Percentiles rank a stretch among this genome's conserved stretches.
Evolutionary conservation across 1,140 invertebrate genomes (phyloP).

Genomic region (Archivesica marissinica): DNA sequence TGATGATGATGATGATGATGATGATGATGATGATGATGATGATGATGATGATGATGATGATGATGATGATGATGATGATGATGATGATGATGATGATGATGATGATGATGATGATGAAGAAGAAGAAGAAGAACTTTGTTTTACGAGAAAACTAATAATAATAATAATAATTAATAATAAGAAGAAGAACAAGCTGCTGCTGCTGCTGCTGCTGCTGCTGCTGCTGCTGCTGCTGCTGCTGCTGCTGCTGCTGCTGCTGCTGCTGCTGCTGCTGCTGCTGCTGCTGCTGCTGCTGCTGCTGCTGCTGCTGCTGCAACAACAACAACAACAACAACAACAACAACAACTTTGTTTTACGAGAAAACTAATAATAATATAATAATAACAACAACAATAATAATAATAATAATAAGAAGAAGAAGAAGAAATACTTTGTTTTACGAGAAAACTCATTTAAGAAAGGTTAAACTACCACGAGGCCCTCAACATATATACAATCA

Average conservation of each 20-base stretch:
- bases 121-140: neutral
- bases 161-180: neutral
- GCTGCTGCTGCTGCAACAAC: too few species aligned
- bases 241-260: neutral
- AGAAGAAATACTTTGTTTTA: too few species aligned
- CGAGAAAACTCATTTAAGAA: too few species aligned
- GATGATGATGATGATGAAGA: constrained; percentile 45
- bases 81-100: constrained; percentile 37
- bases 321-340: too few species aligned
- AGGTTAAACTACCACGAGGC: too few species aligned
- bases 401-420: too few species aligned
- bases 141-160: constrained; percentile 30
- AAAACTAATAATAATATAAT: too few species aligned
- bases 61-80: constrained; percentile 51
- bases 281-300: neutral
- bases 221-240: neutral
- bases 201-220: neutral
- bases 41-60: constrained; percentile 39
- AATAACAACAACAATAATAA: too few species aligned
- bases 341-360: too few species aligned
- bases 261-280: neutral
- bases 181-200: neutral
- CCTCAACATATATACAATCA: too few species aligned
- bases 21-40: constrained; percentile 18
- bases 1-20: constrained; percentile 55